A percentile compares a stretch with the other conserved stretches of the same genome.
phyloP scores from a whole-genome alignment of 2,113 vertebrate species.

The Nymphicus hollandicus region DNA sequence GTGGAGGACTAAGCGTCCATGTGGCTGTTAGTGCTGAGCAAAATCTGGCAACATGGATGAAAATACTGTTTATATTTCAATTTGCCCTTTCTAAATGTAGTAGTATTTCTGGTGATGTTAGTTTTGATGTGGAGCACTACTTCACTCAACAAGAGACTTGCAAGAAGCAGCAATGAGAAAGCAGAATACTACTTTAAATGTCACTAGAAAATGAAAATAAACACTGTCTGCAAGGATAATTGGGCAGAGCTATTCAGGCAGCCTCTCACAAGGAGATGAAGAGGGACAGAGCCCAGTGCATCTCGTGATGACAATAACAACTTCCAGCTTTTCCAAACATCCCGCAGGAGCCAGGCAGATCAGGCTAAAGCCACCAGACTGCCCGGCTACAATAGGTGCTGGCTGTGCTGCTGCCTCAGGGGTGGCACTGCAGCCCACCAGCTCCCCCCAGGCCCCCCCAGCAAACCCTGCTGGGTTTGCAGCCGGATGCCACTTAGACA shows the following conservation, averaged over 20 bases:
- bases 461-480: accelerated
- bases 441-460: no score
- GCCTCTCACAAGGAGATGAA: background rate
- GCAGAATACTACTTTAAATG: conserved; percentile 1
- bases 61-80: conserved; percentile 3
- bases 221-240: background rate
- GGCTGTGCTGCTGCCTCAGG: background rate
- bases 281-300: background rate
- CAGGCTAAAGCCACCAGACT: background rate
- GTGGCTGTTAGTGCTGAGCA: background rate
- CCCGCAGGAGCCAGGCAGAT: background rate
- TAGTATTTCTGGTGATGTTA: background rate
- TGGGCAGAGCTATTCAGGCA: background rate
- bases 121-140: background rate
- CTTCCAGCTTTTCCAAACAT: background rate
- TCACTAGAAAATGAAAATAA: conserved; percentile 40
- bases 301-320: background rate
- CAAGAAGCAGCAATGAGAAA: background rate
- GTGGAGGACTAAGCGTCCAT: background rate
- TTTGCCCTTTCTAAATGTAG: conserved; percentile 9
- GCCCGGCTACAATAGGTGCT: accelerated
- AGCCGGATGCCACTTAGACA: accelerated
- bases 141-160: background rate
- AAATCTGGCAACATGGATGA: background rate
- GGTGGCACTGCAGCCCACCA: background rate